Evolutionary conservation across 2,797 vertebrate genomes (phyloP), one percentile per base, ranked within the genome.

Genomic region (Ataeniobius toweri): DNA sequence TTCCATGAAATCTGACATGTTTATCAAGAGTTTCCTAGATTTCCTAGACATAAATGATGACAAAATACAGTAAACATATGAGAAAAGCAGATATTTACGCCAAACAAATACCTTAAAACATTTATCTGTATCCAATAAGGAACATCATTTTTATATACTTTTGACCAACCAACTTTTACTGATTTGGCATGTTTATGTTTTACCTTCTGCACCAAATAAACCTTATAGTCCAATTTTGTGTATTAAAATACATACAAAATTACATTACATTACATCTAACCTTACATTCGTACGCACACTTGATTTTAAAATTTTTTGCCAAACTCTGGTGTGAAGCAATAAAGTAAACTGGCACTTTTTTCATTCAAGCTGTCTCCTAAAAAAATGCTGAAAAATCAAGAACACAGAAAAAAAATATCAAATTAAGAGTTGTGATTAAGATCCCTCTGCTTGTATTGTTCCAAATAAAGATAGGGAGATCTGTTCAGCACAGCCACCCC

Each of bases 1-100:
- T 71, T 16, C 75, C 46, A 31, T 46, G n/a, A 74, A 81, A 80
- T 68, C 58, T 71, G 22, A 20, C 72, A 77, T 72, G 69, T 53
- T 78, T 51, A 36, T 31, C 26, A 4, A 0, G 51, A n/a, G 7
- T 53, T 80, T 56, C 58, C 31, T 61, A 18, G 4, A 41, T 71
- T 20, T 36, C n/a, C 39, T 31, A 14, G 13, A 24, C 63, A 18
- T 53, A 8, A n/a, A 53, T 44, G 63, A 8, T 41, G 48, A 55
- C 22, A 59, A 61, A 48, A 39, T 48, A 24, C n/a, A 46, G 5
- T 24, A 69, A 46, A 70, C 36, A 16, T 7, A 5, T 14, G 39
- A 20, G 3, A 51, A 61, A 65, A 20, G 31, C 76, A 74, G 78
- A 80, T 69, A 31, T 3, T 20, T 31, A 41, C 24, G 9, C 20